phyloP scores from a whole-genome alignment of 2,888 invertebrate genomes.

The Apeira syringaria region DNA sequence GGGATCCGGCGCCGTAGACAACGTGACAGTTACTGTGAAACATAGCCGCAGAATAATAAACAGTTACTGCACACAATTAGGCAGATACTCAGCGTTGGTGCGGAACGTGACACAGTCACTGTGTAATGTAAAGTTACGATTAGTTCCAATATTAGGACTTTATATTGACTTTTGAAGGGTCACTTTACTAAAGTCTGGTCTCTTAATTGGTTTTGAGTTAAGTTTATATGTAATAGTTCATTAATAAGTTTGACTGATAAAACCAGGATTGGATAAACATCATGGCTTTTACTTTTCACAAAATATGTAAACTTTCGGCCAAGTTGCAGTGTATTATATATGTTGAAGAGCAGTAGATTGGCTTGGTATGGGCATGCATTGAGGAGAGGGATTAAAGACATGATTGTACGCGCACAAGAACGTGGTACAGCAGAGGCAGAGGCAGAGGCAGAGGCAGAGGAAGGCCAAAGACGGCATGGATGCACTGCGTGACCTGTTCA shows the following conservation, averaged over 20 bases:
- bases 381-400: too few relatives aligned
- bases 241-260: background rate
- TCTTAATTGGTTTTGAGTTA: conserved; percentile 9
- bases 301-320: too few relatives aligned
- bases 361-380: too few relatives aligned
- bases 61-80: too few relatives aligned
- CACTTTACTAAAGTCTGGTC: conserved; percentile 4
- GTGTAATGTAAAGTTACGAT: conserved; percentile 1
- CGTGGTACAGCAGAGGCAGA: too few relatives aligned
- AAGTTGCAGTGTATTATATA: too few relatives aligned
- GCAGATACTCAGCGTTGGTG: background rate
- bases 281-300: too few relatives aligned
- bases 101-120: conserved; percentile 2
- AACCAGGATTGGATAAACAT: background rate
- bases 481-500: too few relatives aligned
- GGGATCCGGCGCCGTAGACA: background rate
- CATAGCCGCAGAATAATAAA: background rate
- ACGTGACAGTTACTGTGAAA: background rate
- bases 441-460: too few relatives aligned
- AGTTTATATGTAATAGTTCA: background rate
- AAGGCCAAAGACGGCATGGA: too few relatives aligned
- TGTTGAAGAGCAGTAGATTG: too few relatives aligned
- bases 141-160: conserved; percentile 4
- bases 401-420: too few relatives aligned
- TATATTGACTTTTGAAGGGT: conserved; percentile 3